Percentiles rank a stretch among this genome's conserved stretches.
phyloP scores from a whole-genome alignment of 2,888 invertebrate species.

The Nomada ferruginata region DNA sequence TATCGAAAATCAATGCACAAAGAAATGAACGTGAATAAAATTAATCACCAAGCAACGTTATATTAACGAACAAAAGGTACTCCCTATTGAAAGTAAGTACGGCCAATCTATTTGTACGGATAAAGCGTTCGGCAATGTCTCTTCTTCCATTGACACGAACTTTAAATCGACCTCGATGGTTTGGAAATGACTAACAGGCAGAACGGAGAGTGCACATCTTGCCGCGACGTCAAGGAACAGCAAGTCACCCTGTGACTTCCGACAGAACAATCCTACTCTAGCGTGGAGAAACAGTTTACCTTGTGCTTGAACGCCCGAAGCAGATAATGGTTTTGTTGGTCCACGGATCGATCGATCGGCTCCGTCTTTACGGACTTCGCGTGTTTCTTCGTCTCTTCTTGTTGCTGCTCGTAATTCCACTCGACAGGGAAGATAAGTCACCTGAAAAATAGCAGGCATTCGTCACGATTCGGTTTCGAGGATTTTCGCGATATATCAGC shows the following conservation, averaged over 20 bases:
- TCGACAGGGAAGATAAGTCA: slow-evolving; percentile 69
- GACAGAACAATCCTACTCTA: slow-evolving; percentile 63
- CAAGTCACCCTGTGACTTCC: slow-evolving; percentile 66
- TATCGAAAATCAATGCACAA: too few species aligned
- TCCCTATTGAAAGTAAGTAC: not conserved
- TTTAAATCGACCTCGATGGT: slow-evolving; percentile 65
- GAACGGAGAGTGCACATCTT: slow-evolving; percentile 50
- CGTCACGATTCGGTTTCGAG: slow-evolving; percentile 33
- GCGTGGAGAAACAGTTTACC: slow-evolving; percentile 69
- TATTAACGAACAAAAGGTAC: too few species aligned
- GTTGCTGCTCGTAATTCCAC: slow-evolving; percentile 65
- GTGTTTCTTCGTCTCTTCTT: slow-evolving; percentile 55
- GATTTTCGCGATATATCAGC: slow-evolving; percentile 20
- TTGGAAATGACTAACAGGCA: slow-evolving; percentile 67
- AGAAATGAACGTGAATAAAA: too few species aligned
- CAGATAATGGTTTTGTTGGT: slow-evolving; percentile 78
- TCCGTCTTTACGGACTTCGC: slow-evolving; percentile 58
- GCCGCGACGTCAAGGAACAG: slow-evolving; percentile 43
- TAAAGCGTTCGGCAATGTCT: slow-evolving; percentile 27
- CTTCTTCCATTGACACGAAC: slow-evolving; percentile 45
- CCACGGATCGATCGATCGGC: slow-evolving; percentile 69
- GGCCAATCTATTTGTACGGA: not conserved
- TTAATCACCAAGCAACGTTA: too few species aligned
- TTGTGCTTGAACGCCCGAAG: slow-evolving; percentile 70
- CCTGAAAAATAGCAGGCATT: slow-evolving; percentile 54